Evolutionary conservation across 2,797 vertebrate species (phyloP), one percentile per base, ranked within the genome.

Genomic region (Protosalanx chinensis): DNA sequence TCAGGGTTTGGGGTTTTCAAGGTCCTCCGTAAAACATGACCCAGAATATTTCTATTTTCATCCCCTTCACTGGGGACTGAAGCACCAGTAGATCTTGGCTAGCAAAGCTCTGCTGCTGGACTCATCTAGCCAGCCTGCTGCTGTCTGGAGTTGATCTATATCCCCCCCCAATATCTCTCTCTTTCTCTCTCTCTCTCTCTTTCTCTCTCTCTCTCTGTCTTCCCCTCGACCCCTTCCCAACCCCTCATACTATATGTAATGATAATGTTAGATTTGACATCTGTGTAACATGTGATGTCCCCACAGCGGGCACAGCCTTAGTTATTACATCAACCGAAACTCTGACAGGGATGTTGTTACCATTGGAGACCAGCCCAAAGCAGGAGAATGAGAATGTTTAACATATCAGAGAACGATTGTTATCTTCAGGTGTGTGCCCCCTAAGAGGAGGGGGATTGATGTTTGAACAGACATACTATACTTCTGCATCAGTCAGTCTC

Each of bases 11-110:
- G 70, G 71, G 74, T 71, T 69, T 64, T 81, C 29, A 77, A 67
- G 76, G 75, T 82, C 79, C 82, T 85, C 18, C 18, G 18, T 56
- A 80, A 81, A 77, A 72, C 63, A 70, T 73, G 84, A 86, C 81
- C 84, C 75, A 86, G 83, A 87, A 84, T 57, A 62, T 60, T 68
- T 64, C 84, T 88, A 87, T 88, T 90, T 86, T 81, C n/a, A 74
- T 84, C 82, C 4, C 2, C 61, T 29, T 73, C 82, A 76, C 64
- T 71, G 85, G 86, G 86, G 82, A 85, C 58, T 41, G 23, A 27
- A 64, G 69, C 16, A 64, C 0, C 82, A 82, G 84, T 82, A 87
- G 80, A 89, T 87, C 74, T 84, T 77, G 87, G 86, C 51, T 56
- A 56, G 51, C 51, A 56, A n/a, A 16, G 67, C 57, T 59, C 57